Base-by-base conservation (phyloP, 2,797 vertebrate genomes). In the Bryconaethiops microstoma region DNA sequence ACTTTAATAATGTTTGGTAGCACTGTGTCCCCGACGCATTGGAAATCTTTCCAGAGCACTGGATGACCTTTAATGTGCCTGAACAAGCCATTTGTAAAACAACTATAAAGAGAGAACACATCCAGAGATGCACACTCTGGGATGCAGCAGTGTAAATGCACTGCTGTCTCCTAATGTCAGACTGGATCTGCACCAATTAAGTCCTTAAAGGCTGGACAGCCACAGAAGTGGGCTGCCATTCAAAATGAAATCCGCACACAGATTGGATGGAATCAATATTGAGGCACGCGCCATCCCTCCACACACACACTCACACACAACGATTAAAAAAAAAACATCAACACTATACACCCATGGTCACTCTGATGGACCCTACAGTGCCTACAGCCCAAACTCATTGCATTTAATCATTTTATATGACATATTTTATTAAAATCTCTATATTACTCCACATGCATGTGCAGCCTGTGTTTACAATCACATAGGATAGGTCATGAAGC, bases 161-260 rank as follows among this genome's bases (percentile, higher is more conserved):
- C 12, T 57, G 8, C 70, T 39, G 65, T 68, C 35, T 79, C 19
- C 16, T 81, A 52, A 79, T 77, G 75, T 76, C 76, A 71, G 23
- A 74, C 81, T 86, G 82, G 85, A 88, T 82, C 77, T 64, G 70
- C 79, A 88, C 88, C 91, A 89, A 84, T 87, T 89, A 90, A 87
- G 88, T 87, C 89, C 62, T 14, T 59, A 57, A 59, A 74, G 40
- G 52, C 62, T 57, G 54, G 45, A 10, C 48, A 52, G 86, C 85
- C 69, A 73, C 87, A 90, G 90, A 90, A 88, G 88, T 86, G 84
- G 83, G 88, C 90, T 88, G 87, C 84, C 89, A 87, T 89, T 91
- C 88, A 85, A 80, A 74, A 82, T 40, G 62, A 82, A 86, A 85
- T 35, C 29, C 76, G 39, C 64, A 67, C 45, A 80, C 74, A 52